A percentile compares a stretch with the other conserved stretches of the same genome.
Conservation (phyloP, 2,888 invertebrate genomes). For the Phrixothrix hirtus region DNA sequence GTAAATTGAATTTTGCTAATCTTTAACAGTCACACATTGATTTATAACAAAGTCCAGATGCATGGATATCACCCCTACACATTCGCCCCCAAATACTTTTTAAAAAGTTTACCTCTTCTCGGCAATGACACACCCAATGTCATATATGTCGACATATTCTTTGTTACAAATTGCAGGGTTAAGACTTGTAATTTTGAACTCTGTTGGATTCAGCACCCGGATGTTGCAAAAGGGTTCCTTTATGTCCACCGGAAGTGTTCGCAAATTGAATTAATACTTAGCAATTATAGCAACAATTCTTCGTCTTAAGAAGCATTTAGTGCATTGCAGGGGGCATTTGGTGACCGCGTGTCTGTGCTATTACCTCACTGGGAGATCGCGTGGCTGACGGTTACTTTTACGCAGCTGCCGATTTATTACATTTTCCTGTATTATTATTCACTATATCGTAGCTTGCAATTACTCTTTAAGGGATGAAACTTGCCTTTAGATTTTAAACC, state of each 20-base stretch:
- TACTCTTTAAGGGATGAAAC: background rate
- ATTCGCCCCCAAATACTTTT: conserved; percentile 22
- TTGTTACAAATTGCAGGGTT: conserved; percentile 54
- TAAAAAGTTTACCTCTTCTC: conserved; percentile 43
- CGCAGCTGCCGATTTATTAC: conserved; percentile 37
- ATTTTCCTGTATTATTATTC: too few relatives aligned
- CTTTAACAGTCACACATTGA: too few relatives aligned
- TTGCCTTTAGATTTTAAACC: background rate
- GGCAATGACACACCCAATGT: conserved; percentile 45
- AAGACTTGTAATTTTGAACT: conserved; percentile 52
- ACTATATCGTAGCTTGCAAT: background rate
- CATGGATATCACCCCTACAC: conserved; percentile 17
- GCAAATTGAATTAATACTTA: conserved; percentile 58
- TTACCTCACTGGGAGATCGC: conserved; percentile 52
- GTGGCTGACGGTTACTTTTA: conserved; percentile 43
- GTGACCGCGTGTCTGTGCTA: conserved; percentile 48
- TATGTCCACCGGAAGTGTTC: conserved; percentile 53
- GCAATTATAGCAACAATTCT: conserved; percentile 55
- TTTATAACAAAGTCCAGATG: conserved; percentile 9
- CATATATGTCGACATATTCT: conserved; percentile 47
- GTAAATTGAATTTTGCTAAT: too few relatives aligned
- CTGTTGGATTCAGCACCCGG: conserved; percentile 52
- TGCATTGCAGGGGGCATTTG: conserved; percentile 46
- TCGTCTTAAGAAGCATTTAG: conserved; percentile 57
- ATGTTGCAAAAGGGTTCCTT: conserved; percentile 50